Percentiles rank a stretch among this genome's conserved stretches.
Evolutionary conservation across 2,888 invertebrate genomes (phyloP).

Genomic region (Melipona beecheii): DNA sequence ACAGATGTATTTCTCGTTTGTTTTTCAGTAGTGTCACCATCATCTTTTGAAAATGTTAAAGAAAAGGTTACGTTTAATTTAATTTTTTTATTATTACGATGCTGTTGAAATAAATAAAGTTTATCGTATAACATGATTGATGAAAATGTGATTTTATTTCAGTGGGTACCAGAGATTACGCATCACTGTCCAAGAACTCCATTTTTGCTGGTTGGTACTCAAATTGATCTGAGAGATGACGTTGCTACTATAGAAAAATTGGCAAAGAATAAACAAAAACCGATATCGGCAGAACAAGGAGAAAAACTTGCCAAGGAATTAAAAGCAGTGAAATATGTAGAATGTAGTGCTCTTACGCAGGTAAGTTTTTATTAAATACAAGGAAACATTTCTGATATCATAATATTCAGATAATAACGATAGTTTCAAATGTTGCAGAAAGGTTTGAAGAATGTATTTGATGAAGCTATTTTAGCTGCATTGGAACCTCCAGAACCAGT

Average conservation of each 20-base stretch:
- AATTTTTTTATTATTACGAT: background rate
- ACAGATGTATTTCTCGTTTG: slow-evolving; percentile 99
- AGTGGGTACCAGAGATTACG: slow-evolving; percentile 99
- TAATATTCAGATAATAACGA: too few species aligned
- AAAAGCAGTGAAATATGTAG: slow-evolving; percentile 99
- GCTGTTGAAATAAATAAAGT: background rate
- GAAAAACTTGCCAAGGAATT: slow-evolving; percentile 99
- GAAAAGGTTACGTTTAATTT: slow-evolving; percentile 90
- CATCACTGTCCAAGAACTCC: slow-evolving; percentile 99
- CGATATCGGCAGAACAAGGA: slow-evolving; percentile 97
- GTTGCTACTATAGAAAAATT: slow-evolving; percentile 96
- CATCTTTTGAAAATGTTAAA: slow-evolving; percentile 99
- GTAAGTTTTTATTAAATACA: slow-evolving; percentile 81
- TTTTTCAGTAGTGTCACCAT: slow-evolving; percentile 99
- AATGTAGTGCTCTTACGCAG: slow-evolving; percentile 99
- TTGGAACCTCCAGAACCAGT: slow-evolving; percentile 98
- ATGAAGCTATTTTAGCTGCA: slow-evolving; percentile 99
- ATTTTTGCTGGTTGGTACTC: slow-evolving; percentile 98
- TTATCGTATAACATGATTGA: background rate
- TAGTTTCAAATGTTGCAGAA: slow-evolving; percentile 86
- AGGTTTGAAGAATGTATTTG: slow-evolving; percentile 99
- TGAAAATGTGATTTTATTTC: slow-evolving; percentile 70
- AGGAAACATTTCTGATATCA: fast-evolving
- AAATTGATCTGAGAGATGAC: slow-evolving; percentile 99
- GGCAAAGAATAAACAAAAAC: slow-evolving; percentile 99